Evolutionary conservation across 2,888 invertebrate genomes (phyloP).

Genomic region (Rhamnusium bicolor): DNA sequence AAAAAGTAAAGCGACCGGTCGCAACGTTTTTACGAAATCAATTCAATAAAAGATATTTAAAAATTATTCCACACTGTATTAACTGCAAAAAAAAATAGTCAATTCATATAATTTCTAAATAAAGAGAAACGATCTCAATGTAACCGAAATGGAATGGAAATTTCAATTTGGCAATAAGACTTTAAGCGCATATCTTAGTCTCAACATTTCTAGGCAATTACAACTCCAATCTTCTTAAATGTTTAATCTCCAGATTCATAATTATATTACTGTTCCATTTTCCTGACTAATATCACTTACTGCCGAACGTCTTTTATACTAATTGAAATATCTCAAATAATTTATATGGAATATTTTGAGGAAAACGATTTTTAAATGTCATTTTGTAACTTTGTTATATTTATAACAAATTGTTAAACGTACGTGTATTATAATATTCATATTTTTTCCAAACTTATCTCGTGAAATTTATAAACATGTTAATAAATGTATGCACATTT

Average conservation of each 20-base stretch:
- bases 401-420: too few relatives aligned
- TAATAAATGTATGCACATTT: too few relatives aligned
- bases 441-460: too few relatives aligned
- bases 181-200: slow-evolving; percentile 45
- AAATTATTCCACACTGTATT: too few relatives aligned
- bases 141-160: slow-evolving; percentile 49
- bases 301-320: slow-evolving; percentile 38
- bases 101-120: neutral
- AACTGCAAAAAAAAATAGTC: too few relatives aligned
- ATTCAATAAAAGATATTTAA: too few relatives aligned
- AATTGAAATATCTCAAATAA: slow-evolving; percentile 43
- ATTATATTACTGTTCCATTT: slow-evolving; percentile 57
- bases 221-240: slow-evolving; percentile 56
- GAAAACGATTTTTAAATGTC: neutral
- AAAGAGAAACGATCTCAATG: slow-evolving; percentile 37
- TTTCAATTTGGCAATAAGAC: slow-evolving; percentile 47
- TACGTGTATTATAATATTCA: too few relatives aligned
- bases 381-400: too few relatives aligned
- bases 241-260: slow-evolving; percentile 58
- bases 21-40: too few relatives aligned
- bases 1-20: too few relatives aligned
- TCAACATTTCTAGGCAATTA: slow-evolving; percentile 53
- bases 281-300: slow-evolving; percentile 47
- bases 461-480: too few relatives aligned
- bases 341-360: slow-evolving; percentile 11